phyloP scores from a whole-genome alignment of 2,888 invertebrate species.

The Drosophila formosana region DNA sequence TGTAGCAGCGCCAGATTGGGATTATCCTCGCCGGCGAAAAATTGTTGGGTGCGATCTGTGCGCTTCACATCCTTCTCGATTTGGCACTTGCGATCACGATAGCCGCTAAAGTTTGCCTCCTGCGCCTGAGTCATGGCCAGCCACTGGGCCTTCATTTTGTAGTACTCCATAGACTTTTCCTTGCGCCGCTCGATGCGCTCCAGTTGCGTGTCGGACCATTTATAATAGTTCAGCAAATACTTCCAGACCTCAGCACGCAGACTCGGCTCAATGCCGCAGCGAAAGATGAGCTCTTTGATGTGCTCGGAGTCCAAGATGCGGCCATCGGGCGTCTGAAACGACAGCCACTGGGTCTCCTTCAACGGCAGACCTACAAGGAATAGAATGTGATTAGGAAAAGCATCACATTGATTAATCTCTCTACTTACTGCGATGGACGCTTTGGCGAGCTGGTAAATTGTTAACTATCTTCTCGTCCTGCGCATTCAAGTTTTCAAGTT shows the following conservation, averaged over 20 bases:
- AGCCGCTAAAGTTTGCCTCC: conserved; percentile 94
- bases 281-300: conserved; percentile 94
- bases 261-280: conserved; percentile 93
- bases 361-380: conserved; percentile 88
- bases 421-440: conserved; percentile 74
- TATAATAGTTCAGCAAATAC: conserved; percentile 94
- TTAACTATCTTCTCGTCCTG: conserved; percentile 79
- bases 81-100: conserved; percentile 95
- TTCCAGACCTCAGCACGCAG: conserved; percentile 96
- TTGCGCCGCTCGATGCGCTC: conserved; percentile 90
- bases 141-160: conserved; percentile 98
- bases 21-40: conserved; percentile 97
- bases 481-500: conserved; percentile 84
- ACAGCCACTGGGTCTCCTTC: conserved; percentile 92
- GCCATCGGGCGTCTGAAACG: conserved; percentile 92
- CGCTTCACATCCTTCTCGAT: conserved; percentile 99
- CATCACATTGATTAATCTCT: neutral
- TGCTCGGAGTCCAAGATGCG: conserved; percentile 91
- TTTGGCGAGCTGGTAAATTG: conserved; percentile 80
- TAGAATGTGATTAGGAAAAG: neutral
- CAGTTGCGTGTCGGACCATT: conserved; percentile 92
- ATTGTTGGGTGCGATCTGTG: conserved; percentile 96
- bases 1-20: conserved; percentile 93
- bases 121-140: conserved; percentile 94
- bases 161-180: conserved; percentile 93